phyloP scores from a whole-genome alignment of 2,113 vertebrate species.

The Phoxinus phoxinus region DNA sequence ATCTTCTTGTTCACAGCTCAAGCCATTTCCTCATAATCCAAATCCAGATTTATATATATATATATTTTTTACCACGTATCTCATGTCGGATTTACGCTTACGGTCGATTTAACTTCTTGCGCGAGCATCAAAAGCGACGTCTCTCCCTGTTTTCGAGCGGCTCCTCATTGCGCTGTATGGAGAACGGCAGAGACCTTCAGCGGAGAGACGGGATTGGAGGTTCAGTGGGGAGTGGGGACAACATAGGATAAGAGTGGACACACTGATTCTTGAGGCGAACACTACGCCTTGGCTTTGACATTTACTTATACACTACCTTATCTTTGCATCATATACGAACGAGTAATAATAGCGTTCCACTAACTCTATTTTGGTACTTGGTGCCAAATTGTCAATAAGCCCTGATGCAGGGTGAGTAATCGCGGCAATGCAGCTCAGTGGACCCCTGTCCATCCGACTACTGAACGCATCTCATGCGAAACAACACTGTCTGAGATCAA shows the following conservation, averaged over 20 bases:
- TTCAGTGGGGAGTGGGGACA: neutral
- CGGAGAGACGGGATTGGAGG: slow-evolving; percentile 17
- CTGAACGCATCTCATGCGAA: neutral
- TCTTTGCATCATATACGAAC: neutral
- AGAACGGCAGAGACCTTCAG: slow-evolving; percentile 17
- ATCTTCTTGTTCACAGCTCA: slow-evolving; percentile 37
- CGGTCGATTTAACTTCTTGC: neutral
- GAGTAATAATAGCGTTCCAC: neutral
- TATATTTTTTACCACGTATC: slow-evolving; percentile 24
- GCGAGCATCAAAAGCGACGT: neutral
- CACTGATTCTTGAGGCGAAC: neutral
- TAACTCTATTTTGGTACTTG: too few relatives aligned
- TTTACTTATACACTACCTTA: neutral
- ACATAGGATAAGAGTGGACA: neutral
- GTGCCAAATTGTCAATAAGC: neutral
- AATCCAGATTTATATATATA: neutral
- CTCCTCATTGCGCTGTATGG: slow-evolving; percentile 3
- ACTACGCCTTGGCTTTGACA: too few relatives aligned
- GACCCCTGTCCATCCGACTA: neutral
- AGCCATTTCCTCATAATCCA: slow-evolving; percentile 52
- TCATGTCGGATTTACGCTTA: neutral
- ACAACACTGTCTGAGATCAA: neutral
- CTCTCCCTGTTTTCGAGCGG: neutral
- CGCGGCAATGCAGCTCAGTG: slow-evolving; percentile 12
- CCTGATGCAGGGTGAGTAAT: neutral